A percentile compares a stretch with the other conserved stretches of the same genome.
phyloP scores from a whole-genome alignment of 2,888 invertebrate species.

The Cryptus viduatorius region DNA sequence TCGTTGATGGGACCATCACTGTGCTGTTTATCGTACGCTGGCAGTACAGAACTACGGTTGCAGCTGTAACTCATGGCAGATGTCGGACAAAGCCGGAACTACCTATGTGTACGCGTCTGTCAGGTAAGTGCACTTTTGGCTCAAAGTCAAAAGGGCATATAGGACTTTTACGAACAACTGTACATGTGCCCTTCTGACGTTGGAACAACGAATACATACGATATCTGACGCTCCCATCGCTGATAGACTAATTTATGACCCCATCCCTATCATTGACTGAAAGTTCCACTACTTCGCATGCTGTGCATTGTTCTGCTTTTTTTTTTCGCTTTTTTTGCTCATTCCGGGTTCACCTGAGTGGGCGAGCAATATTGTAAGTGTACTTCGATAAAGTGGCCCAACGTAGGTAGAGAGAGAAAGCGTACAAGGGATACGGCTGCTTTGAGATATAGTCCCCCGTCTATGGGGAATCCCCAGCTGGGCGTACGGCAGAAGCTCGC shows the following conservation, averaged over 20 bases:
- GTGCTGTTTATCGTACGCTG: not conserved
- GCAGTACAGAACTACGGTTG: not conserved
- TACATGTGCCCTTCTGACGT: not conserved
- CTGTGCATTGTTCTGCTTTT: not conserved
- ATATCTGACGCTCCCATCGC: not conserved
- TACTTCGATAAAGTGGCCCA: constrained; percentile 40
- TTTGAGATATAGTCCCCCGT: constrained; percentile 29
- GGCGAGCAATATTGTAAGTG: constrained; percentile 37
- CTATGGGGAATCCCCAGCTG: constrained; percentile 14
- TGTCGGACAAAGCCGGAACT: constrained; percentile 12
- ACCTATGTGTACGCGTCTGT: constrained; percentile 6
- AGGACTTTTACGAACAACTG: not conserved
- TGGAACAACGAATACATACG: not conserved
- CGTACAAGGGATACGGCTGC: constrained; percentile 8
- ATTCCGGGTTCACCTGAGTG: not conserved
- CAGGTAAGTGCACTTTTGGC: not conserved
- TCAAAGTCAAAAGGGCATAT: not conserved
- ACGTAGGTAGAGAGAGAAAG: not conserved
- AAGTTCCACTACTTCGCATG: not conserved
- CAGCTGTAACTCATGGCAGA: constrained; percentile 12
- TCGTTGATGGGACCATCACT: not conserved
- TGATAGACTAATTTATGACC: constrained; percentile 31
- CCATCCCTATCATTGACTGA: constrained; percentile 14
- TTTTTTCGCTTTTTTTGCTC: constrained; percentile 9
- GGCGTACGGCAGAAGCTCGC: constrained; percentile 10